phyloP scores from a whole-genome alignment of 2,113 vertebrate species.

The Caranx melampygus region DNA sequence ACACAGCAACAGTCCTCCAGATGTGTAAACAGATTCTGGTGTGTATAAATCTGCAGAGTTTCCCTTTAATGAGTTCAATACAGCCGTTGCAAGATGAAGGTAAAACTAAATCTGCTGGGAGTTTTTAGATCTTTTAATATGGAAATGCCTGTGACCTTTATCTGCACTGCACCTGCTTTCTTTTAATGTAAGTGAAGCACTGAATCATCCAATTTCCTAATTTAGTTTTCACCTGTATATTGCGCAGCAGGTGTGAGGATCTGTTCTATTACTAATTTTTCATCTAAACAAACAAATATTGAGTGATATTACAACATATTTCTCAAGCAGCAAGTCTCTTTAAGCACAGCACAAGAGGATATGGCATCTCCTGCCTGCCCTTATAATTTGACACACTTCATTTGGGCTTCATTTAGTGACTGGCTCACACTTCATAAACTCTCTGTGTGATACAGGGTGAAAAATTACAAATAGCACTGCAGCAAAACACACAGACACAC shows the following conservation, averaged over 20 bases:
- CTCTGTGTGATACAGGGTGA: background rate
- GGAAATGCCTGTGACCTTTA: background rate
- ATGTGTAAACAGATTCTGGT: background rate
- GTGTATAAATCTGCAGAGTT: constrained; percentile 8
- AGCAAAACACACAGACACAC: background rate
- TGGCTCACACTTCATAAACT: background rate
- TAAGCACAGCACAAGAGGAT: constrained; percentile 1
- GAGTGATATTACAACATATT: background rate
- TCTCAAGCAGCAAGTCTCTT: background rate
- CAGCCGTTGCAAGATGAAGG: background rate
- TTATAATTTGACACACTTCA: constrained; percentile 13
- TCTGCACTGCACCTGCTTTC: background rate
- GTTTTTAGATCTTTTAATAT: background rate
- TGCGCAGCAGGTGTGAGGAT: background rate
- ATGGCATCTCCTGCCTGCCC: background rate
- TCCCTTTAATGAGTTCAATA: constrained; percentile 1
- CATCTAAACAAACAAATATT: background rate
- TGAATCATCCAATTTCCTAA: constrained; percentile 6
- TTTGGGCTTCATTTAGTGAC: background rate
- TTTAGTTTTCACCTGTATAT: background rate
- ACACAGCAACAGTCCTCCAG: background rate
- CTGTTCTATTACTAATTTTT: background rate
- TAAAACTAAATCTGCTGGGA: background rate
- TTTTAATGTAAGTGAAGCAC: constrained; percentile 6
- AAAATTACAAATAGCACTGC: background rate